These are phyloP conservation scores for Sternarchorhynchus goeldii DNA, from an alignment of 2,797 vertebrate species.

Conservation along the genomic window DNA sequence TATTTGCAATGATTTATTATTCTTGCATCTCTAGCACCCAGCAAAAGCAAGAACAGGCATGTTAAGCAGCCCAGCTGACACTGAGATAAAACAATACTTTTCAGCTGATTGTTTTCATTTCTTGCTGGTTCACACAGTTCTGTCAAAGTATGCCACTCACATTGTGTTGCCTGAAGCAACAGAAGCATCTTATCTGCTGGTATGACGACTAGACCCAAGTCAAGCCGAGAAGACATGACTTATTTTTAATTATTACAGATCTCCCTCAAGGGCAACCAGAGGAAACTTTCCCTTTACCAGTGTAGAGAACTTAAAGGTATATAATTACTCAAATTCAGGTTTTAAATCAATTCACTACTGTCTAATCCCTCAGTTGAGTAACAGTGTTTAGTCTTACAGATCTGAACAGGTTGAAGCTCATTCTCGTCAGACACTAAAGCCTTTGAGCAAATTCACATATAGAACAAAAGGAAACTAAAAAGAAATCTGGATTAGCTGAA, in stretches of 20 bases:
- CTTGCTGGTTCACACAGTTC: background rate
- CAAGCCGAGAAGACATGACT: background rate
- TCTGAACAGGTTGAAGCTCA: constrained; percentile 49
- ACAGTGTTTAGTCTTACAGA: constrained; percentile 50
- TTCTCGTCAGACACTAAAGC: constrained; percentile 37
- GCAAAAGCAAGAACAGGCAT: background rate
- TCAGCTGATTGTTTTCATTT: background rate
- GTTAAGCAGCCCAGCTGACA: no score
- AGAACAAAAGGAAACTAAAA: constrained; percentile 16
- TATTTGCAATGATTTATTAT: background rate
- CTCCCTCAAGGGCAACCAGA: constrained; percentile 27
- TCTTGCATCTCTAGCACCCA: background rate
- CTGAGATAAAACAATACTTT: background rate
- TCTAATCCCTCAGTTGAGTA: constrained; percentile 25
- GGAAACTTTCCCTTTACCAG: background rate
- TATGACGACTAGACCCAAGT: no score
- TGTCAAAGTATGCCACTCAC: no score
- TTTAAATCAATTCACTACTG: constrained; percentile 42
- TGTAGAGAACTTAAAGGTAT: background rate
- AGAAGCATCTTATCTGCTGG: background rate
- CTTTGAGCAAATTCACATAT: constrained; percentile 22
- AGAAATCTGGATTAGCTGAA: background rate
- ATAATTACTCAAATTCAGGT: constrained; percentile 34
- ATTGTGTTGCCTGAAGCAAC: no score
- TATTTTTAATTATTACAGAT: constrained; percentile 17